These are phyloP conservation scores for Acleris sparsana DNA, from an alignment of 2,888 invertebrate genomes.

Conservation along the genomic window DNA sequence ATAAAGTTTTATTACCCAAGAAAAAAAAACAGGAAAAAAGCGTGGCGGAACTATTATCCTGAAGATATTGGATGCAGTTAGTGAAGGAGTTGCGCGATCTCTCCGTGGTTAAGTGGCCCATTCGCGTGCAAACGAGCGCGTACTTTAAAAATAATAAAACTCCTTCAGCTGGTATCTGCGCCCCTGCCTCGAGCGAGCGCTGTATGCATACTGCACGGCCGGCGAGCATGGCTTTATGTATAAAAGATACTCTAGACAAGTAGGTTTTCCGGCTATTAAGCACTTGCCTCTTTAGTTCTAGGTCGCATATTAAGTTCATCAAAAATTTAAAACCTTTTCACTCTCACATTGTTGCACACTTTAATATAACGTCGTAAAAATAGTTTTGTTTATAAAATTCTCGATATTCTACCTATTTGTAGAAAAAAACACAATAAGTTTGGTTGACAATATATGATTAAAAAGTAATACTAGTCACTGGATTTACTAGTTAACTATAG, in stretches of 20 bases:
- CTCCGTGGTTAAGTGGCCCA: conserved; percentile 83
- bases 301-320: too few relatives aligned
- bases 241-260: conserved; percentile 15
- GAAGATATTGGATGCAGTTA: conserved; percentile 73
- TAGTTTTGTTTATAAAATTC: too few relatives aligned
- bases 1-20: conserved; percentile 42
- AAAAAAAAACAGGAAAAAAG: conserved; percentile 73
- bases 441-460: too few relatives aligned
- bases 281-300: not conserved
- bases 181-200: conserved; percentile 18
- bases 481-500: too few relatives aligned
- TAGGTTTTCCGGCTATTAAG: conserved; percentile 26
- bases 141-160: conserved; percentile 82
- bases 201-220: conserved; percentile 23
- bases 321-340: too few relatives aligned
- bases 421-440: too few relatives aligned
- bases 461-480: too few relatives aligned
- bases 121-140: conserved; percentile 84
- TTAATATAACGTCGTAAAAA: too few relatives aligned
- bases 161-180: conserved; percentile 65
- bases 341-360: too few relatives aligned
- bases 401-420: too few relatives aligned
- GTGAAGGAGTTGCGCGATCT: conserved; percentile 66
- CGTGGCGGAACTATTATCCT: conserved; percentile 78
- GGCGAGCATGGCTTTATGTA: conserved; percentile 1